phyloP scores from a whole-genome alignment of 2,888 invertebrate species.

The Muschampia plurimacula region DNA sequence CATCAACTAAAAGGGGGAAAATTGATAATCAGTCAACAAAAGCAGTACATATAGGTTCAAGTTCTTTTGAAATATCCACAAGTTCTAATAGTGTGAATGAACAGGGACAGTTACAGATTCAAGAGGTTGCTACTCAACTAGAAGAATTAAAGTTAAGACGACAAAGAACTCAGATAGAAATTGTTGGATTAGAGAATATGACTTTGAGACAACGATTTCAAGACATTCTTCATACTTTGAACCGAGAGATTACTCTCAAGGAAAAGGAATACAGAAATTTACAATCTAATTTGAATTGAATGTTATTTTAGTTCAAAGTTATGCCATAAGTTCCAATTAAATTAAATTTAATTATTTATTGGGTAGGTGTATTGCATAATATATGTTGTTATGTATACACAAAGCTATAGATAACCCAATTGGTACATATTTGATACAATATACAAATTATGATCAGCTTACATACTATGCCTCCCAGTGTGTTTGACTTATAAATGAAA shows the following conservation, averaged over 20 bases:
- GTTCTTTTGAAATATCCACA: conserved; percentile 9
- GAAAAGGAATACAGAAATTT: conserved; percentile 83
- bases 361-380: too few relatives aligned
- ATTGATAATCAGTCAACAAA: conserved; percentile 9
- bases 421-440: too few relatives aligned
- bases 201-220: conserved; percentile 92
- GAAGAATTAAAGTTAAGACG: conserved; percentile 89
- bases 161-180: conserved; percentile 90
- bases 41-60: not conserved
- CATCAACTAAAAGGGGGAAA: conserved; percentile 42
- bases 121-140: conserved; percentile 88
- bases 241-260: conserved; percentile 89
- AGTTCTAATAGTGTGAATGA: conserved; percentile 51
- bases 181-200: conserved; percentile 91
- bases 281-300: conserved; percentile 38
- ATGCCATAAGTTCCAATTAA: too few relatives aligned
- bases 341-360: too few relatives aligned
- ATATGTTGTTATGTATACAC: too few relatives aligned
- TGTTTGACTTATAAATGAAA: too few relatives aligned
- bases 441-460: too few relatives aligned
- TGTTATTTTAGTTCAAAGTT: not conserved
- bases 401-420: too few relatives aligned
- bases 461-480: too few relatives aligned
- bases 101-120: conserved; percentile 83
- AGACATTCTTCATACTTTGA: conserved; percentile 89